Conservation (phyloP, 2,888 invertebrate species). For the Drosophila quasianomalipes region DNA sequence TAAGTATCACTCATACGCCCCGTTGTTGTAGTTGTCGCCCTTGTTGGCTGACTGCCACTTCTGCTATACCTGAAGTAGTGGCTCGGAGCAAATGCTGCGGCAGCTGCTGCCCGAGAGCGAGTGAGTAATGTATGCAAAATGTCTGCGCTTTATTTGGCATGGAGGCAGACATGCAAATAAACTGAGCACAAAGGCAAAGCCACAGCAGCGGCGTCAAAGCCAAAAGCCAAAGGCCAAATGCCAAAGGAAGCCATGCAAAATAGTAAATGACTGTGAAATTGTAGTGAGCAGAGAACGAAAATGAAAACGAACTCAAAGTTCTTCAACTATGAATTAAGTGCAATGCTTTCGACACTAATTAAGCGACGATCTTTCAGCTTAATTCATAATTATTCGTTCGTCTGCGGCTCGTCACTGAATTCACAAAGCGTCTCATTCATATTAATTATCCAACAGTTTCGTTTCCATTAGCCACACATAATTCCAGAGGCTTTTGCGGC, state of each 20-base stretch:
- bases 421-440: conserved; percentile 15
- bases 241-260: conserved; percentile 19
- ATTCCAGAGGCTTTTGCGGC: conserved; percentile 34
- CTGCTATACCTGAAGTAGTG: conserved; percentile 58
- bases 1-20: conserved; percentile 77
- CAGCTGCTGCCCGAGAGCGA: conserved; percentile 26
- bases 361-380: conserved; percentile 50
- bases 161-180: conserved; percentile 68
- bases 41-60: conserved; percentile 44
- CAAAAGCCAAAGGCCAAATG: conserved; percentile 8
- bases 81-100: conserved; percentile 29
- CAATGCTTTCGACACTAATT: conserved; percentile 57
- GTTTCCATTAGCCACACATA: conserved; percentile 25
- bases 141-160: conserved; percentile 60
- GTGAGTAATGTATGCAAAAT: conserved; percentile 36
- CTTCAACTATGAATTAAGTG: conserved; percentile 25
- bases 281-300: not conserved
- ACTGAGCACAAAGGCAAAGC: conserved; percentile 35
- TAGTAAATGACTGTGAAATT: conserved; percentile 28
- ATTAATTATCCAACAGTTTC: conserved; percentile 45
- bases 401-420: conserved; percentile 16
- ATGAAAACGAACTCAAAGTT: not conserved
- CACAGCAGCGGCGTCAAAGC: conserved; percentile 1
- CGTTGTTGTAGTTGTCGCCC: conserved; percentile 41
- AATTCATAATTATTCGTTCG: conserved; percentile 26